Conservation (phyloP, 53 echinoderm and acorn worm species). For the Holothuria leucospilota region DNA sequence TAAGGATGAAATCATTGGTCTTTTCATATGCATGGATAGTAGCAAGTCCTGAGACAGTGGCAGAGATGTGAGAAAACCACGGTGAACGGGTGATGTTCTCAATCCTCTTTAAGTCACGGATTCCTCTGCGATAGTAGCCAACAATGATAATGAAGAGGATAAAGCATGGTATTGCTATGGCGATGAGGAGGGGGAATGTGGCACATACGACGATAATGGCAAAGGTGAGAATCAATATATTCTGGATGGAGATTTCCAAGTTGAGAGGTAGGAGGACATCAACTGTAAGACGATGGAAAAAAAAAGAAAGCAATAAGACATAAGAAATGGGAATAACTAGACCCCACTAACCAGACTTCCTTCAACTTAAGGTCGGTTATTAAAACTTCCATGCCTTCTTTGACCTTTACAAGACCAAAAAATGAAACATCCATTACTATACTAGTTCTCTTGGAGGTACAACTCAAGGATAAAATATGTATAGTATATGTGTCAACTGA, state of each 20-base stretch:
- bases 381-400: too few relatives aligned
- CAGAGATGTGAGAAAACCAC: conserved; percentile 97
- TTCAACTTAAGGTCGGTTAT: too few relatives aligned
- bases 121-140: conserved; percentile 81
- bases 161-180: conserved; percentile 69
- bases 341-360: too few relatives aligned
- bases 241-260: conserved; percentile 86
- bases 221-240: conserved; percentile 75
- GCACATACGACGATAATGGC: conserved; percentile 78
- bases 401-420: too few relatives aligned
- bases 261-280: conserved; percentile 90
- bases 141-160: conserved; percentile 81
- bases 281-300: conserved; percentile 60
- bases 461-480: too few relatives aligned
- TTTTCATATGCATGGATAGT: conserved; percentile 95
- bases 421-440: too few relatives aligned
- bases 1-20: conserved; percentile 78
- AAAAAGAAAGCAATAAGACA: neutral
- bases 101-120: conserved; percentile 90
- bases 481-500: too few relatives aligned
- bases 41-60: conserved; percentile 90
- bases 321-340: too few relatives aligned
- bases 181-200: conserved; percentile 80
- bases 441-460: too few relatives aligned
- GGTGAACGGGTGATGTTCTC: conserved; percentile 95